Evolutionary conservation across 2,113 vertebrate species (phyloP).

Genomic region (Myodes glareolus): DNA sequence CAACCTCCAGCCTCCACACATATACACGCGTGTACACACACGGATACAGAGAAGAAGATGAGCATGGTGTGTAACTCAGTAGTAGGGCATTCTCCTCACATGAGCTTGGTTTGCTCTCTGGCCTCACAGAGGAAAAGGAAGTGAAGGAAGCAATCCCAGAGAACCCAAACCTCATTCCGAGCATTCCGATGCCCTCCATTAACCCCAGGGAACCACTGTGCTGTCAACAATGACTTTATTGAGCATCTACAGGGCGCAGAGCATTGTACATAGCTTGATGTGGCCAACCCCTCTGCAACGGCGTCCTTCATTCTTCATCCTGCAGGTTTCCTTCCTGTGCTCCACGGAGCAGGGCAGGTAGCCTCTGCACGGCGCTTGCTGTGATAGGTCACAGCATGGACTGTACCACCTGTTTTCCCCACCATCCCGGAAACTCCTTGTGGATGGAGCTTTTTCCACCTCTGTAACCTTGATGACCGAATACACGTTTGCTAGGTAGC

Average conservation of each 20-base stretch:
- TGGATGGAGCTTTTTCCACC: neutral
- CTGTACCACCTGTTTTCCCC: fast-evolving
- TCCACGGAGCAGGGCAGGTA: neutral
- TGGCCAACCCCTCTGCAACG: neutral
- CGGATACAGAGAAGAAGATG: neutral
- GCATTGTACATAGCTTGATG: conserved; percentile 57
- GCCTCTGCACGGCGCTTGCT: neutral
- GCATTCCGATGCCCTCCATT: neutral
- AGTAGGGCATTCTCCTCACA: neutral
- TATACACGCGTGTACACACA: too few relatives aligned
- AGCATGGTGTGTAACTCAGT: neutral
- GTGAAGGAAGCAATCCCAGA: neutral
- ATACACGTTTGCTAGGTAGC: neutral
- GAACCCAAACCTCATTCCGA: neutral
- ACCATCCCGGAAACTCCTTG: neutral
- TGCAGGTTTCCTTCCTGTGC: neutral
- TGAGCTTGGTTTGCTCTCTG: neutral
- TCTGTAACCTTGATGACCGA: neutral
- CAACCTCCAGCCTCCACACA: neutral
- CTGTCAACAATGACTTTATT: conserved; percentile 69
- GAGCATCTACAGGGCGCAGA: conserved; percentile 39
- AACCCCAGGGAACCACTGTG: neutral
- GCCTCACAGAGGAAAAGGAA: neutral
- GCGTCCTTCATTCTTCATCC: neutral
- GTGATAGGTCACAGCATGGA: fast-evolving